Percentiles rank a stretch among this genome's conserved stretches.
Conservation (phyloP, 2,797 vertebrate genomes). For the Tenualosa ilisha region DNA sequence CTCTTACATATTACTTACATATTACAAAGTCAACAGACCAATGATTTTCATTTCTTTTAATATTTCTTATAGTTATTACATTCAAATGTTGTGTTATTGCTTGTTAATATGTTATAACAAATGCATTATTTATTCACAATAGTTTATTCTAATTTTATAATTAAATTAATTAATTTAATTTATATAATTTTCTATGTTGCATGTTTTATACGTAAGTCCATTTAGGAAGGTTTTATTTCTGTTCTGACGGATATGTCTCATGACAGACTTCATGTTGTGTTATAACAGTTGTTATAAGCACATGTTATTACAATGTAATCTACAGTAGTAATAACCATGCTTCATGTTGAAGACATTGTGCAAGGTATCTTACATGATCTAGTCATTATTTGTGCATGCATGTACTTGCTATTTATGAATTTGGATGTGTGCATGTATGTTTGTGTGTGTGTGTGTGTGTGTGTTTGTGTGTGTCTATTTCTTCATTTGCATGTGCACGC, state of each 20-base stretch:
- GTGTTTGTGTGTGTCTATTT: constrained; percentile 23
- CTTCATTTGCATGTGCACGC: not conserved
- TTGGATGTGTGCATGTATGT: constrained; percentile 10
- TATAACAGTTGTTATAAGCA: constrained; percentile 16
- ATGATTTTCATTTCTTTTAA: not conserved
- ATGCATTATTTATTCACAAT: not conserved
- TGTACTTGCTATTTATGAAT: not conserved
- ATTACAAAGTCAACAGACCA: not conserved
- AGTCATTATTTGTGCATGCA: not conserved
- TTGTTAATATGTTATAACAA: not conserved
- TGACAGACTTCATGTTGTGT: not conserved
- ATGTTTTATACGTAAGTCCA: not conserved
- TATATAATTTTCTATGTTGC: not conserved
- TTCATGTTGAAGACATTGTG: not conserved
- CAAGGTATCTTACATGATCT: not conserved
- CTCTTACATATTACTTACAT: too few relatives aligned
- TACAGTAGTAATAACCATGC: not conserved
- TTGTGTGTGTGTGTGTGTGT: constrained; percentile 23
- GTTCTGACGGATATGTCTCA: not conserved
- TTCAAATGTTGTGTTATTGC: not conserved
- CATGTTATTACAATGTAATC: not conserved
- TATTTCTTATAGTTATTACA: not conserved
- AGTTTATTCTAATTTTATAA: not conserved
- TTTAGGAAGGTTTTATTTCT: not conserved
- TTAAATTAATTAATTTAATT: not conserved